phyloP scores from a whole-genome alignment of 2,113 vertebrate genomes.

The Sylvietta virens region DNA sequence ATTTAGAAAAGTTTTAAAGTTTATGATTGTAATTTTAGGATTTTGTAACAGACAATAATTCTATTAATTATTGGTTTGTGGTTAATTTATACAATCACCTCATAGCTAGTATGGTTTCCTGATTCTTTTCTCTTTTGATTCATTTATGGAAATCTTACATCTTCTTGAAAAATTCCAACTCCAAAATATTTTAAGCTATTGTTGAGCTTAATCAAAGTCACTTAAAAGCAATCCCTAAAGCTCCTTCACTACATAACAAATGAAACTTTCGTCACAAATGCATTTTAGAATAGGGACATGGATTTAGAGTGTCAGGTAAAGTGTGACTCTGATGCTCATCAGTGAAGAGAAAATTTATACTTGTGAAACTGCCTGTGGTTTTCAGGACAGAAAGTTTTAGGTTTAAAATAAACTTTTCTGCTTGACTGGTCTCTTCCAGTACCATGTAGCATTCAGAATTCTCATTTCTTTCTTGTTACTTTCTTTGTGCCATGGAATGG shows the following conservation, averaged over 20 bases:
- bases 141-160: constrained; percentile 21
- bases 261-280: constrained; percentile 17
- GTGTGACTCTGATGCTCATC: constrained; percentile 11
- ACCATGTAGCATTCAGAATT: background rate
- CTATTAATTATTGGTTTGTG: constrained; percentile 44
- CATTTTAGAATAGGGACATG: constrained; percentile 19
- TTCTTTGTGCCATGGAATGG: background rate
- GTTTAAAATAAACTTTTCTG: constrained; percentile 8
- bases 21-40: background rate
- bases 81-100: background rate
- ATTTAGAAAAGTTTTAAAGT: constrained; percentile 46
- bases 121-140: background rate
- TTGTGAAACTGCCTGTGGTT: background rate
- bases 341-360: constrained; percentile 6
- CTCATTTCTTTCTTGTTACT: background rate
- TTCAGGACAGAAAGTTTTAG: background rate
- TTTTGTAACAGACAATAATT: background rate
- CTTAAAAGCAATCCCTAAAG: constrained; percentile 33
- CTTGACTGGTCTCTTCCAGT: background rate
- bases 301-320: constrained; percentile 22
- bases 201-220: constrained; percentile 39
- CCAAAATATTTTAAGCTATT: constrained; percentile 12
- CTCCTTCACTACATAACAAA: background rate
- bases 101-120: background rate
- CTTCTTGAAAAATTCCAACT: background rate